Evolutionary conservation across 2,797 vertebrate species (phyloP).

Genomic region (Semotilus atromaculatus): DNA sequence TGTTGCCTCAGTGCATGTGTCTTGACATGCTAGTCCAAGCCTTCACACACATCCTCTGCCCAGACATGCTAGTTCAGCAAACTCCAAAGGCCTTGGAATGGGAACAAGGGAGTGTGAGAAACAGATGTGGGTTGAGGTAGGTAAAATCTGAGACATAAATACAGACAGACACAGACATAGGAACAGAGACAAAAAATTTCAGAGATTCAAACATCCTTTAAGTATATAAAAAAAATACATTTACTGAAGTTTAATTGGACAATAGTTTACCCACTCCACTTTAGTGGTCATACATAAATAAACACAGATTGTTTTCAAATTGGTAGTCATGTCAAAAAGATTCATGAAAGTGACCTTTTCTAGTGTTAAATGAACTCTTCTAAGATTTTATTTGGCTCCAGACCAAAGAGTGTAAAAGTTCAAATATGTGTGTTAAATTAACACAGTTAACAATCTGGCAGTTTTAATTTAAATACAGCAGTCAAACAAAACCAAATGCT

Average conservation of each 20-base stretch:
- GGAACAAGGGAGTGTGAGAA: slow-evolving; percentile 29
- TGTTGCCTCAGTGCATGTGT: slow-evolving; percentile 43
- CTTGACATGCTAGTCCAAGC: slow-evolving; percentile 53
- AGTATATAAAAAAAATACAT: not conserved
- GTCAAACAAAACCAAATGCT: too few species aligned
- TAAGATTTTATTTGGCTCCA: too few species aligned
- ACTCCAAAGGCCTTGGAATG: slow-evolving; percentile 51
- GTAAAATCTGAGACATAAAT: not conserved
- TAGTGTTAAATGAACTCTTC: too few species aligned
- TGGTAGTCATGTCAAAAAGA: not conserved
- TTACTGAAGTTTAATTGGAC: not conserved
- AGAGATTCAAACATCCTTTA: not conserved
- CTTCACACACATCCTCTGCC: slow-evolving; percentile 50
- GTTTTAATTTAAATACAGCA: too few species aligned
- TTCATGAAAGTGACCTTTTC: not conserved
- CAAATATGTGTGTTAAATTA: too few species aligned
- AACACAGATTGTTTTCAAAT: not conserved
- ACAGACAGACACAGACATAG: slow-evolving; percentile 17
- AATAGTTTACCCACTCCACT: not conserved
- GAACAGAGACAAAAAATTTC: not conserved
- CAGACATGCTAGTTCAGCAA: slow-evolving; percentile 54
- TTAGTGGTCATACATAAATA: not conserved
- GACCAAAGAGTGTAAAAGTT: too few species aligned
- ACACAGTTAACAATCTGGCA: too few species aligned
- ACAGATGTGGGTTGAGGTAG: slow-evolving; percentile 5